Conservation (phyloP, 2,888 invertebrate species). For the Leucophenga maculata region DNA sequence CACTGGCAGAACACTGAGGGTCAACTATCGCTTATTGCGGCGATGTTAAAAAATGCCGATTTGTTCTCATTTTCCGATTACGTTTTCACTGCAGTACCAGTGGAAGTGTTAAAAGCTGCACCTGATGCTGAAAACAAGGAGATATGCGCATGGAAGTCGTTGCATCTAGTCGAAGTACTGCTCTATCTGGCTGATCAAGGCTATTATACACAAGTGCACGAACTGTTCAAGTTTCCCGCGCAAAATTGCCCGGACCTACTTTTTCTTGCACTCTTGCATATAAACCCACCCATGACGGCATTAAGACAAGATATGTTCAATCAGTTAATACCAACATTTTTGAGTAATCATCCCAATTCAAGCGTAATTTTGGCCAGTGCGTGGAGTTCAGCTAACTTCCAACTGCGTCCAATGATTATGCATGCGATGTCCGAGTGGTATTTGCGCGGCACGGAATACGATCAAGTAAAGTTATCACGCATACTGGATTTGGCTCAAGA, state of each 20-base stretch:
- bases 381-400: conserved; percentile 88
- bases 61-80: conserved; percentile 95
- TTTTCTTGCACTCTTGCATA: conserved; percentile 89
- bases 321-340: conserved; percentile 91
- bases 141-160: conserved; percentile 91
- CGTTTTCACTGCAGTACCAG: conserved; percentile 87
- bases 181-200: conserved; percentile 91
- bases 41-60: conserved; percentile 91
- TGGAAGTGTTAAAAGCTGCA: conserved; percentile 92
- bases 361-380: conserved; percentile 96
- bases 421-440: conserved; percentile 99
- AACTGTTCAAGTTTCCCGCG: conserved; percentile 92
- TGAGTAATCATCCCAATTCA: conserved; percentile 96
- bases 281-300: conserved; percentile 84
- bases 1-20: conserved; percentile 96
- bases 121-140: conserved; percentile 97
- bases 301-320: conserved; percentile 90
- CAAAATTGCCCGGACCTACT: conserved; percentile 96
- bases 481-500: conserved; percentile 98
- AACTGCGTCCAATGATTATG: conserved; percentile 89
- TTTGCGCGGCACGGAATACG: conserved; percentile 86
- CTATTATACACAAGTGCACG: conserved; percentile 83
- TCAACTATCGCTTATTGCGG: conserved; percentile 89
- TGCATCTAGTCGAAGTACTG: conserved; percentile 91
- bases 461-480: conserved; percentile 92